Conservation (phyloP, 2,113 vertebrate genomes). For the Elephas maximus region DNA sequence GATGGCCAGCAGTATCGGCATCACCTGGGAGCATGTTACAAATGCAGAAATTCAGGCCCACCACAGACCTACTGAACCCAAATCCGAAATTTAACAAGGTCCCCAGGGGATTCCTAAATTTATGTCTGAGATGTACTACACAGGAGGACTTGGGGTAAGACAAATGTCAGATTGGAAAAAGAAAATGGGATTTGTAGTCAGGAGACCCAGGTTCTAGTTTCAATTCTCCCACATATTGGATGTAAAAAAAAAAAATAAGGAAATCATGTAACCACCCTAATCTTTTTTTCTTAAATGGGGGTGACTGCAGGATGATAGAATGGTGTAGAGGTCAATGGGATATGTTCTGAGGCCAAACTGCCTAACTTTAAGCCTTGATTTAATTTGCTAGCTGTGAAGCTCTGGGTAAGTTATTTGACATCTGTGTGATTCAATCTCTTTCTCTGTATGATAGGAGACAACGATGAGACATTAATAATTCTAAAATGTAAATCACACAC, state of each 20-base stretch:
- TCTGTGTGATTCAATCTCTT: neutral
- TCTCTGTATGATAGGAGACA: neutral
- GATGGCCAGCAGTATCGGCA: neutral
- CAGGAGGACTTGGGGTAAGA: neutral
- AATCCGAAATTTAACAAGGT: slow-evolving; percentile 32
- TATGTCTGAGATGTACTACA: neutral
- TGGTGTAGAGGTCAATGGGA: neutral
- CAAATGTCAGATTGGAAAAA: neutral
- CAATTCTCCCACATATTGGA: neutral
- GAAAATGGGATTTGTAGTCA: neutral
- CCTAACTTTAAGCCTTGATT: neutral
- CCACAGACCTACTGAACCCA: neutral
- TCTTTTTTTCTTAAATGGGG: neutral
- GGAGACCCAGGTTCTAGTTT: neutral
- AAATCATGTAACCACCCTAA: neutral
- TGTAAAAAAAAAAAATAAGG: neutral
- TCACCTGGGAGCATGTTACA: neutral
- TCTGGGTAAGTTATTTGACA: neutral
- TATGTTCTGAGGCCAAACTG: neutral
- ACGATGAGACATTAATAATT: neutral
- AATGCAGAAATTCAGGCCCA: neutral
- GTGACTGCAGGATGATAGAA: neutral
- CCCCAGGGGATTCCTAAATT: neutral
- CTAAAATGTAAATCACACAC: neutral
- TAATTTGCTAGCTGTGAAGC: slow-evolving; percentile 8